Conservation (phyloP, 2,113 vertebrate genomes). For the Gasterosteus aculeatus region DNA sequence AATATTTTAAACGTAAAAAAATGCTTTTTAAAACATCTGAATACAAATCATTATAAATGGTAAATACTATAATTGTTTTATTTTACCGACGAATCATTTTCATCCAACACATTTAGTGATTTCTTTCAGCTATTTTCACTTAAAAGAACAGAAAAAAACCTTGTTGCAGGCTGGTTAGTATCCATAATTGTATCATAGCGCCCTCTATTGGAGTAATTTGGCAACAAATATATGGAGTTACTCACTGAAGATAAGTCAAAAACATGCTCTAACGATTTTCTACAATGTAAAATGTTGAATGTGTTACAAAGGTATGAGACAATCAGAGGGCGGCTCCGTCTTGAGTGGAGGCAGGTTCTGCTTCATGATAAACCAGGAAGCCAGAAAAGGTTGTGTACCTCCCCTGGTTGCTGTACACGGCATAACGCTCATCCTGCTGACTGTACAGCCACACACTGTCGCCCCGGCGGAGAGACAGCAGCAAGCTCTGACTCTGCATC, state of each 20-base stretch:
- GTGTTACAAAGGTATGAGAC: background rate
- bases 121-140: constrained; percentile 33
- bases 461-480: constrained; percentile 73
- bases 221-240: background rate
- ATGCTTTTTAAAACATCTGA: background rate
- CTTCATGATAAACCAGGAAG: constrained; percentile 81
- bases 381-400: constrained; percentile 85
- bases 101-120: background rate
- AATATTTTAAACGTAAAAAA: constrained; percentile 12
- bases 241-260: background rate
- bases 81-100: background rate
- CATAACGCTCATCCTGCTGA: constrained; percentile 82
- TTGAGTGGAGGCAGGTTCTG: constrained; percentile 23
- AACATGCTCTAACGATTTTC: constrained; percentile 20
- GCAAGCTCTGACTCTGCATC: constrained; percentile 85
- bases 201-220: constrained; percentile 66
- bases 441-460: constrained; percentile 84
- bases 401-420: constrained; percentile 85
- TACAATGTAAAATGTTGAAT: background rate
- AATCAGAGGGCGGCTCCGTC: constrained; percentile 66
- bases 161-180: background rate
- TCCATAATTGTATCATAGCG: constrained; percentile 37
- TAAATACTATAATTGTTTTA: background rate
- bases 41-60: background rate
- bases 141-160: background rate